Evolutionary conservation across 1,140 invertebrate species (phyloP).

Genomic region (Aplysia californica): DNA sequence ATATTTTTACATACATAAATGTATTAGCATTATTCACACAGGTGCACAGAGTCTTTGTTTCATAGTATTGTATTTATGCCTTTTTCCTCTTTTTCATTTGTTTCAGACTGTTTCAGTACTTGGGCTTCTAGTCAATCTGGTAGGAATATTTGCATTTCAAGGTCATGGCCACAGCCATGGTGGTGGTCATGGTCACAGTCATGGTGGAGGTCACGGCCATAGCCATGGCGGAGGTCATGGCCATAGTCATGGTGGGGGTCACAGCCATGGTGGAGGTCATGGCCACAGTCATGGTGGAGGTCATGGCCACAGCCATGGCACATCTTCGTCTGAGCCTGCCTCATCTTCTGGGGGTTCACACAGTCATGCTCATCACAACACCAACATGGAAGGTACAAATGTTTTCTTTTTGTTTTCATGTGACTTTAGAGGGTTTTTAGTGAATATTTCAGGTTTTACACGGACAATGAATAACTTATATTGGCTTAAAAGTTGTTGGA

Average conservation of each 20-base stretch:
- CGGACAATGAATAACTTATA: too few relatives aligned
- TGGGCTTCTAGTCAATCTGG: conserved; percentile 92
- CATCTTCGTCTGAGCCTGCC: not conserved
- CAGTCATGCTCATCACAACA: conserved; percentile 68
- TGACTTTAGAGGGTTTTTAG: too few relatives aligned
- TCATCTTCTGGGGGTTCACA: conserved; percentile 42
- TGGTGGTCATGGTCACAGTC: conserved; percentile 59
- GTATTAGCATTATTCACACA: too few relatives aligned
- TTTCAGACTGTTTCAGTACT: conserved; percentile 86
- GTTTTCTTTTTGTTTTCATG: not conserved
- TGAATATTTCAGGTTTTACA: too few relatives aligned
- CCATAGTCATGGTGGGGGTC: conserved; percentile 20
- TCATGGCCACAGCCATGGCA: conserved; percentile 17
- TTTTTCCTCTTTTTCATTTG: too few relatives aligned
- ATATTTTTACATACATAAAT: too few relatives aligned
- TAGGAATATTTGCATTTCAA: conserved; percentile 96
- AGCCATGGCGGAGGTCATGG: conserved; percentile 42
- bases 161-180: conserved; percentile 71
- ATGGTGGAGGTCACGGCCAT: conserved; percentile 43
- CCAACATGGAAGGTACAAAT: conserved; percentile 75
- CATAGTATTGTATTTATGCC: too few relatives aligned
- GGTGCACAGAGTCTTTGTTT: too few relatives aligned
- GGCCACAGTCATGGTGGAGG: conserved; percentile 46
- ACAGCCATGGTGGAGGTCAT: conserved; percentile 43
- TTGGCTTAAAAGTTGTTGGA: too few relatives aligned